Conservation (phyloP, 2,113 vertebrate species). For the Campylomormyrus tamandua region DNA sequence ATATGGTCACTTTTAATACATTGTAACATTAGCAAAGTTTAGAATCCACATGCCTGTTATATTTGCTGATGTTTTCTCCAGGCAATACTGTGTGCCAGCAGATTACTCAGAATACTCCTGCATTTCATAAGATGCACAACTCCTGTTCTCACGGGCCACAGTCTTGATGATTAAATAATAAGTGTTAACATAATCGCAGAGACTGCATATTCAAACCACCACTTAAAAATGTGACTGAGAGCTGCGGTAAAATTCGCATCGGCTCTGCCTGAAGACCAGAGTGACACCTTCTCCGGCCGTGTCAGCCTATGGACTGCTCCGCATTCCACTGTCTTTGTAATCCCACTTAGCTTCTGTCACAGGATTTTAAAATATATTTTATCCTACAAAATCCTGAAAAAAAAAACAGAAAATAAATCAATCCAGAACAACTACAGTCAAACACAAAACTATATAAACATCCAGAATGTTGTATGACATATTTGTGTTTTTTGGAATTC, state of each 20-base stretch:
- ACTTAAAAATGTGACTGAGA: background rate
- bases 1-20: background rate
- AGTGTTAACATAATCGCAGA: background rate
- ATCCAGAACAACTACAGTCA: background rate
- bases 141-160: background rate
- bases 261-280: background rate
- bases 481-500: background rate
- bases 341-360: background rate
- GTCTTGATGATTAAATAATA: background rate
- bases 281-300: background rate
- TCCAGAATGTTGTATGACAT: background rate
- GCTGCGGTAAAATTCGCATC: background rate
- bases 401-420: background rate
- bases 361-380: background rate
- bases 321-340: background rate
- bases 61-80: background rate
- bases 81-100: background rate
- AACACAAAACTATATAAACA: background rate
- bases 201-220: background rate
- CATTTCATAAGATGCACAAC: background rate
- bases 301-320: background rate
- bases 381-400: background rate
- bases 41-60: background rate
- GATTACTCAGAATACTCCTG: background rate
- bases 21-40: background rate